These are phyloP conservation scores for Imbricaverruca yamaguchii DNA, from an alignment of 2,888 invertebrate species.

Conservation along the genomic window DNA sequence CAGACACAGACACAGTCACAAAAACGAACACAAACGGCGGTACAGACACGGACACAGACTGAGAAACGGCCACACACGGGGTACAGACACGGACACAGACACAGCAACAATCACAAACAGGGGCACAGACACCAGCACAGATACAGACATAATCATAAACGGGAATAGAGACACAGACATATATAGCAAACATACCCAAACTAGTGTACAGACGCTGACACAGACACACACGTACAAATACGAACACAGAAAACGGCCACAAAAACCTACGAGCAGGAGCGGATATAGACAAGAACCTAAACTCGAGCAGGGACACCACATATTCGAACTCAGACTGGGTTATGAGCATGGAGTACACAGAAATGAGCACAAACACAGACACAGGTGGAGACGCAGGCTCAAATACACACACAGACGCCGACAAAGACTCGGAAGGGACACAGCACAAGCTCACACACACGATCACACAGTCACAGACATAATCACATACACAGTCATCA, in stretches of 20 bases:
- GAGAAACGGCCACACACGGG: background rate
- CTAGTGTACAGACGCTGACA: background rate
- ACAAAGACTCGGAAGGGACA: background rate
- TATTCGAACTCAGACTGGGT: no score
- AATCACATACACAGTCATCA: background rate
- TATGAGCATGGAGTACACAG: background rate
- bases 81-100: background rate
- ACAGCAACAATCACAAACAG: background rate
- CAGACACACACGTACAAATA: background rate
- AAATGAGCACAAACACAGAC: background rate
- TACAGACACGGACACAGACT: conserved; percentile 5
- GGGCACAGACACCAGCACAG: background rate
- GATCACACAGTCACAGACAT: background rate
- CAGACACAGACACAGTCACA: conserved; percentile 25
- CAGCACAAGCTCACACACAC: background rate
- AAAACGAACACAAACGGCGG: background rate
- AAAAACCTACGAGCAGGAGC: background rate
- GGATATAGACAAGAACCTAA: background rate
- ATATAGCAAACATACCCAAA: background rate
- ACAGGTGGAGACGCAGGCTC: background rate
- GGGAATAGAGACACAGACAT: background rate
- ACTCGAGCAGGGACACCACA: background rate
- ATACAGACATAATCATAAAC: background rate
- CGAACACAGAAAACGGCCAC: background rate
- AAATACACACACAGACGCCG: background rate